Conservation (phyloP, 2,113 vertebrate species). For the Lucifuga dentata region DNA sequence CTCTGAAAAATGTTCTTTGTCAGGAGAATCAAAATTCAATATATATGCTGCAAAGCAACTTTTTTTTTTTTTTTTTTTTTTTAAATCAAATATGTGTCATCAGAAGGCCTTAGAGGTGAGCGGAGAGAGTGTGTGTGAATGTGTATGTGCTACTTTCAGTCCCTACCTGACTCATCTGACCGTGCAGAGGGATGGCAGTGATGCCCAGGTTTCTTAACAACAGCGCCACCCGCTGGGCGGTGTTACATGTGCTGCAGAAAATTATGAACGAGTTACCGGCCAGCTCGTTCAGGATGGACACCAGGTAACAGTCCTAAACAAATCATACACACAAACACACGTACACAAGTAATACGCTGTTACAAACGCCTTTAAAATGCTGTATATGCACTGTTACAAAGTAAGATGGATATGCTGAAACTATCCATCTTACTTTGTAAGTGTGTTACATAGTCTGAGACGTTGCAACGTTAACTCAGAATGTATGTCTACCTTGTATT, state of each 20-base stretch:
- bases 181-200: conserved; percentile 96
- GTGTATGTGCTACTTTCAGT: background rate
- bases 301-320: conserved; percentile 93
- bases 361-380: background rate
- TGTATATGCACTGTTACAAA: too few species aligned
- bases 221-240: conserved; percentile 93
- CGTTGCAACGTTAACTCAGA: background rate
- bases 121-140: background rate
- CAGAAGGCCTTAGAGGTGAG: background rate
- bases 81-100: too few species aligned
- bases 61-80: too few species aligned
- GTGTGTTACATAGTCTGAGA: too few species aligned
- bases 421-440: too few species aligned
- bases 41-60: too few species aligned
- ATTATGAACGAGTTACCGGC: conserved; percentile 99
- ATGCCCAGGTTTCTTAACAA: conserved; percentile 95
- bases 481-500: conserved; percentile 89
- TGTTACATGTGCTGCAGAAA: conserved; percentile 97
- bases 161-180: conserved; percentile 96
- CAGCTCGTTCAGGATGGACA: conserved; percentile 96
- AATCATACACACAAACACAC: background rate
- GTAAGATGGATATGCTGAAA: too few species aligned
- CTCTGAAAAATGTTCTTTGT: too few species aligned
- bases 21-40: too few species aligned
- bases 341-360: background rate